Evolutionary conservation across 1,140 invertebrate species (phyloP).

Genomic region (Heliconius himera): DNA sequence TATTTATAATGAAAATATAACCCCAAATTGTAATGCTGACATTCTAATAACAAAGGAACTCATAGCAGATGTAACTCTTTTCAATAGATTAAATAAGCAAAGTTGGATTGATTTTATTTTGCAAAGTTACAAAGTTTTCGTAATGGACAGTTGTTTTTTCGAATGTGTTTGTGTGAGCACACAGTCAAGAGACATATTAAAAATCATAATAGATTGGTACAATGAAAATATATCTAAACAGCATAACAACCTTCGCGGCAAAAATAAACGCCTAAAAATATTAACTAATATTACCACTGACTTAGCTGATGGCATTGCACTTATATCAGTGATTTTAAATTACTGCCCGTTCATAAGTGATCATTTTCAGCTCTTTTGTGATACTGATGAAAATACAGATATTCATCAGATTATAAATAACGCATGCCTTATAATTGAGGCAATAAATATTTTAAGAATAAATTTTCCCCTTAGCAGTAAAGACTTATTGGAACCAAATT

Average conservation of each 20-base stretch:
- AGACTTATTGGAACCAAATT: conserved; percentile 69
- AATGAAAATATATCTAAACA: conserved; percentile 65
- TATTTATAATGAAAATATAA: conserved; percentile 60
- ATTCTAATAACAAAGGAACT: conserved; percentile 57
- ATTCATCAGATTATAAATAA: conserved; percentile 63
- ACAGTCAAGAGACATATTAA: conserved; percentile 59
- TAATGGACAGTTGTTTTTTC: conserved; percentile 74
- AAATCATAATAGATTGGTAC: conserved; percentile 64
- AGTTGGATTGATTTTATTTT: conserved; percentile 75
- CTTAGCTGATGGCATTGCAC: conserved; percentile 63
- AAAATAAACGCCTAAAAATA: conserved; percentile 52
- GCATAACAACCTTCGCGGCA: conserved; percentile 48
- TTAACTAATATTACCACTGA: conserved; percentile 68
- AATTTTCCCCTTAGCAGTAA: conserved; percentile 69
- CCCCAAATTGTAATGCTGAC: conserved; percentile 61
- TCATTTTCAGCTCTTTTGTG: conserved; percentile 61
- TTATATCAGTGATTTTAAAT: conserved; percentile 60
- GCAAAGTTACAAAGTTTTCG: conserved; percentile 75
- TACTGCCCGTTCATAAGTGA: conserved; percentile 67
- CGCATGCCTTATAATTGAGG: conserved; percentile 71
- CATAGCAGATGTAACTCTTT: conserved; percentile 53
- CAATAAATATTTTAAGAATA: conserved; percentile 58
- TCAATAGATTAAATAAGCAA: conserved; percentile 72
- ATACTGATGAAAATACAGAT: conserved; percentile 44
- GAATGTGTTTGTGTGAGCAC: conserved; percentile 67